Conservation (phyloP, 2,888 invertebrate species). For the Selenia dentaria region DNA sequence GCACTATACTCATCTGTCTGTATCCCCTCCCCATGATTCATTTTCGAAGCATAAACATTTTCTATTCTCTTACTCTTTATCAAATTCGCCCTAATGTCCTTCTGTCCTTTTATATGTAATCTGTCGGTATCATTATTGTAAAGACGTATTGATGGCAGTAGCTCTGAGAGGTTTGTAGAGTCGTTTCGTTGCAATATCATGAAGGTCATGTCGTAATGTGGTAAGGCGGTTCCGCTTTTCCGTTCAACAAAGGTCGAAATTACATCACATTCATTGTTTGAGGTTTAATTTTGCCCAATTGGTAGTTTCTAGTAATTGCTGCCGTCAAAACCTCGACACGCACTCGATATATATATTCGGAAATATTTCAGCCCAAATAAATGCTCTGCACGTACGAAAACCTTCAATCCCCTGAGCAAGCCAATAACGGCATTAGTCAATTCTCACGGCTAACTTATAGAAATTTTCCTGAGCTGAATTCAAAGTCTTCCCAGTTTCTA, state of each 20-base stretch:
- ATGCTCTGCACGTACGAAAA: slow-evolving; percentile 22
- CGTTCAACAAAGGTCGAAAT: slow-evolving; percentile 30
- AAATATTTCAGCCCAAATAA: slow-evolving; percentile 20
- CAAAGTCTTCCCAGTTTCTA: slow-evolving; percentile 28
- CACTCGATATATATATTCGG: slow-evolving; percentile 19
- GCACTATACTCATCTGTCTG: slow-evolving; percentile 18
- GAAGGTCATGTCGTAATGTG: slow-evolving; percentile 30
- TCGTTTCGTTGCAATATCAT: slow-evolving; percentile 17
- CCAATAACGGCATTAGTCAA: slow-evolving; percentile 31
- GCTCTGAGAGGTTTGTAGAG: slow-evolving; percentile 11
- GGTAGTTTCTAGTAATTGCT: slow-evolving; percentile 17
- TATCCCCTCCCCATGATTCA: slow-evolving; percentile 9
- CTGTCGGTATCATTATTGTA: neutral
- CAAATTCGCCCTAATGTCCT: slow-evolving; percentile 9
- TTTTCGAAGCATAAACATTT: slow-evolving; percentile 7
- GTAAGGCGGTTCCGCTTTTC: slow-evolving; percentile 35
- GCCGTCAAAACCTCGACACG: slow-evolving; percentile 15
- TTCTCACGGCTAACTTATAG: slow-evolving; percentile 31
- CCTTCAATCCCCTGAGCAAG: slow-evolving; percentile 13
- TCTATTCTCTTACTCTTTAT: slow-evolving; percentile 7
- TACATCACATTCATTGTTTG: slow-evolving; percentile 31
- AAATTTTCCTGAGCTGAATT: slow-evolving; percentile 39
- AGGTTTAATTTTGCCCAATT: slow-evolving; percentile 28
- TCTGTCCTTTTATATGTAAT: slow-evolving; percentile 1
- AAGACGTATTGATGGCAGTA: slow-evolving; percentile 11